Conservation (phyloP, 1,140 invertebrate species). For the Macrotrachela quadricornifera region DNA sequence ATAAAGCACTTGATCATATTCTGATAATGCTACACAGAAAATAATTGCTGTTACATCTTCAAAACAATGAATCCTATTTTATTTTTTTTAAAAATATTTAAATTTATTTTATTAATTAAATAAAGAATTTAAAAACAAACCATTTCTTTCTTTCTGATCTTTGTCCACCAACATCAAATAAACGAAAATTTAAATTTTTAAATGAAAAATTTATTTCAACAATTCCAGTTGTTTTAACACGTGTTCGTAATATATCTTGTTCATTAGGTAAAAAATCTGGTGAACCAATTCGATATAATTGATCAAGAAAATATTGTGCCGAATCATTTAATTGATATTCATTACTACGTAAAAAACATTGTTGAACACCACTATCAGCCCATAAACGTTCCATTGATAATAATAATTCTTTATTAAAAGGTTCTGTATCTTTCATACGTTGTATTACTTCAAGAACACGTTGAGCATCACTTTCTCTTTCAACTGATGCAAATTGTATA, state of each 20-base stretch:
- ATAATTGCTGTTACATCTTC: conserved; percentile 99
- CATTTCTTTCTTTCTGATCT: conserved; percentile 98
- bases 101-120: too few species aligned
- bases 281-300: conserved; percentile 77
- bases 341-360: conserved; percentile 94
- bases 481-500: conserved; percentile 63
- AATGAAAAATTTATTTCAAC: conserved; percentile 99
- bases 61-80: conserved; percentile 82
- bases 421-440: conserved; percentile 97
- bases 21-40: conserved; percentile 96
- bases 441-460: conserved; percentile 98
- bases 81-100: too few species aligned
- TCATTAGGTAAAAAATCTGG: conserved; percentile 94
- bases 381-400: conserved; percentile 95
- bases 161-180: conserved; percentile 38
- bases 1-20: conserved; percentile 43
- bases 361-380: conserved; percentile 83
- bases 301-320: conserved; percentile 69
- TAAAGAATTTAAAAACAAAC: conserved; percentile 23
- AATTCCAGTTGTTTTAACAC: conserved; percentile 99
- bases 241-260: conserved; percentile 93
- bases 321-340: conserved; percentile 99
- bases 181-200: conserved; percentile 90
- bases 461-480: conserved; percentile 67
- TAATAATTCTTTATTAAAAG: conserved; percentile 90